Percentiles rank a stretch among this genome's conserved stretches.
phyloP scores from a whole-genome alignment of 2,113 vertebrate species.

The Cyanocitta stelleri region DNA sequence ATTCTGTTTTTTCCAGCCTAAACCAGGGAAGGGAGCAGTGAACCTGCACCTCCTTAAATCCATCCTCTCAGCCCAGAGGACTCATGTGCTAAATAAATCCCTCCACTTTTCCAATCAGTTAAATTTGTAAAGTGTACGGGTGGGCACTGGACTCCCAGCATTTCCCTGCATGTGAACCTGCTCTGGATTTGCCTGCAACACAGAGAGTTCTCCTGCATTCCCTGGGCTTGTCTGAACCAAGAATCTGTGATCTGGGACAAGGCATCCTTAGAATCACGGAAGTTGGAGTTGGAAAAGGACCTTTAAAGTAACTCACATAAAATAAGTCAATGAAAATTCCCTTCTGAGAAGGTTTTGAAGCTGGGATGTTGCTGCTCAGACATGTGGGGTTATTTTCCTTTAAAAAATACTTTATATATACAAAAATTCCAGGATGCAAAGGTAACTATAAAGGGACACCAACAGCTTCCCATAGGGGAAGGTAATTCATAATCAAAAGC shows the following conservation, averaged over 20 bases:
- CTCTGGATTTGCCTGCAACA: background rate
- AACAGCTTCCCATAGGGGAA: background rate
- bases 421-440: background rate
- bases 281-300: background rate
- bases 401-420: background rate
- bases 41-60: background rate
- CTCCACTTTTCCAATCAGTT: slow-evolving; percentile 6
- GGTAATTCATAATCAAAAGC: background rate
- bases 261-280: fast-evolving
- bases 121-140: background rate
- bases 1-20: background rate
- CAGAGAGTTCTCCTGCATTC: background rate
- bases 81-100: background rate
- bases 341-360: background rate
- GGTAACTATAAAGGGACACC: background rate
- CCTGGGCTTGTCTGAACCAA: fast-evolving
- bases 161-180: background rate
- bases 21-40: background rate
- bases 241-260: background rate
- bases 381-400: too few species aligned
- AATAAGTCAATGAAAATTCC: background rate
- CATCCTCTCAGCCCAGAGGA: background rate
- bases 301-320: background rate
- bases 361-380: background rate
- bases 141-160: background rate